Percentiles rank a stretch among this genome's conserved stretches.
Conservation (phyloP, 1,140 invertebrate genomes). For the Drosophila tani region DNA sequence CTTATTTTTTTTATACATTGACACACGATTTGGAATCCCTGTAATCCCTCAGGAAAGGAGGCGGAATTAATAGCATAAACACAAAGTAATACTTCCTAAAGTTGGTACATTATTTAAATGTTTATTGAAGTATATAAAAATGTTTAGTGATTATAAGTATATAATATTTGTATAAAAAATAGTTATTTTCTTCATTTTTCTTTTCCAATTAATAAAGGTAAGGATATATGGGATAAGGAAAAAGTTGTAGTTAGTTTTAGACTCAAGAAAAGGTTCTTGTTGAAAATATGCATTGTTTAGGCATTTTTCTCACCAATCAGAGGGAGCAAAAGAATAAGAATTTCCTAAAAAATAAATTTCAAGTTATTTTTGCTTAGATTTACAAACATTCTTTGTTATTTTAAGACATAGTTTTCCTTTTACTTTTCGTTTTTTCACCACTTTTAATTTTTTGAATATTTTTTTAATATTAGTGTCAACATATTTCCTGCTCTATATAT, state of each 20-base stretch:
- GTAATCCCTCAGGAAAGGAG: background rate
- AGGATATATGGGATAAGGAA: too few relatives aligned
- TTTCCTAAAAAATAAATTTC: background rate
- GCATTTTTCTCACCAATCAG: background rate
- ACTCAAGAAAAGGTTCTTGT: too few relatives aligned
- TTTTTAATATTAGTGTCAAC: too few relatives aligned
- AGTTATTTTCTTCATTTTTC: background rate
- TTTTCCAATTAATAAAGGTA: background rate
- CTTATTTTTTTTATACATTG: background rate
- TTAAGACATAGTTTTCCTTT: too few relatives aligned
- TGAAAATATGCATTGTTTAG: too few relatives aligned
- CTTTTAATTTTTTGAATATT: too few relatives aligned
- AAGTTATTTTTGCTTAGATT: too few relatives aligned
- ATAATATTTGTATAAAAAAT: background rate
- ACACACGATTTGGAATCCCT: background rate
- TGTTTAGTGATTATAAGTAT: background rate
- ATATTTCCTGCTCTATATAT: too few relatives aligned
- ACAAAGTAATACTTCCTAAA: background rate
- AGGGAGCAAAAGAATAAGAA: background rate
- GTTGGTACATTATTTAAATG: background rate
- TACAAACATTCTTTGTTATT: too few relatives aligned
- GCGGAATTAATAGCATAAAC: conserved; percentile 1
- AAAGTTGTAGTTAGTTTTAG: too few relatives aligned
- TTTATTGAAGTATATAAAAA: background rate
- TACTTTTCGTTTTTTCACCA: too few relatives aligned